Percentiles rank a stretch among this genome's conserved stretches.
phyloP scores from a whole-genome alignment of 2,113 vertebrate genomes.

The Anguilla rostrata region DNA sequence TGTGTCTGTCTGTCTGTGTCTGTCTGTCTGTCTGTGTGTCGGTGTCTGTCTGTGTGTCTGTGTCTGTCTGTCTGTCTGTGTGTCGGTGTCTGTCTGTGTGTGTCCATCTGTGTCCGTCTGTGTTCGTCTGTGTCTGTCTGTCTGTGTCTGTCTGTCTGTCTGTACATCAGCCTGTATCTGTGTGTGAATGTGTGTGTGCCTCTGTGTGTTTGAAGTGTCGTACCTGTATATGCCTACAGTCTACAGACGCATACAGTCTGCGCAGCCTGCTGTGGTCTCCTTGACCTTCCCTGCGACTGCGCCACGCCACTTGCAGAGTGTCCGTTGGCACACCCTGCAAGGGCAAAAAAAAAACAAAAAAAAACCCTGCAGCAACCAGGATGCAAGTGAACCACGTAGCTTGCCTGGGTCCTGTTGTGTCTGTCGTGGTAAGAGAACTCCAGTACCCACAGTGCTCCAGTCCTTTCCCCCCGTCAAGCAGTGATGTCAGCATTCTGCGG shows the following conservation, averaged over 20 bases:
- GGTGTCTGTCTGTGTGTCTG: not conserved
- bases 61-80: not conserved
- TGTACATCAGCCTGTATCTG: too few relatives aligned
- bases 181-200: too few relatives aligned
- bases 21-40: not conserved
- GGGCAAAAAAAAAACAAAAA: not conserved
- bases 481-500: not conserved
- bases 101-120: not conserved
- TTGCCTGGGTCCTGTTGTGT: not conserved
- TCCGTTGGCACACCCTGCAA: conserved; percentile 13
- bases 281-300: conserved; percentile 25
- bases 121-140: not conserved
- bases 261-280: not conserved
- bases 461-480: not conserved
- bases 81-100: not conserved
- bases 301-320: conserved; percentile 1
- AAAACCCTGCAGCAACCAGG: conserved; percentile 28
- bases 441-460: not conserved
- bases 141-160: not conserved
- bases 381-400: not conserved
- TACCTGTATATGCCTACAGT: too few relatives aligned
- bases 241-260: too few relatives aligned
- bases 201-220: too few relatives aligned
- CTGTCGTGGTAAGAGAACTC: not conserved
- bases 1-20: too few relatives aligned